A percentile compares a stretch with the other conserved stretches of the same genome.
Evolutionary conservation across 2,888 invertebrate species (phyloP).

Genomic region (Timandra comae): DNA sequence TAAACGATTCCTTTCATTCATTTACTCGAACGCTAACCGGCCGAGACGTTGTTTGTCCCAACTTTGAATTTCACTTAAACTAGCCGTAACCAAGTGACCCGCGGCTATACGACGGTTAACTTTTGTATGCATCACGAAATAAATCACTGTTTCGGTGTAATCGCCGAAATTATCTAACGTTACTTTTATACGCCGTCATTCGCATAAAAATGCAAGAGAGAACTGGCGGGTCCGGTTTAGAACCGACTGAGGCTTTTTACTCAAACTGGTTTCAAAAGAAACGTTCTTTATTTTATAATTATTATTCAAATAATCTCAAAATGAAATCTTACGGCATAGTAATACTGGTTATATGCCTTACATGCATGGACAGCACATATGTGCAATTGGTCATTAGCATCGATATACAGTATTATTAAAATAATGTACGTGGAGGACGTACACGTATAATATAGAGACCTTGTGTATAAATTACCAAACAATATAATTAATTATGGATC

Average conservation of each 20-base stretch:
- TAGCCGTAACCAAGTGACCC: conserved; percentile 33
- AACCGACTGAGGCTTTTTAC: conserved; percentile 27
- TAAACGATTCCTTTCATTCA: conserved; percentile 54
- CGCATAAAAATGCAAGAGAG: conserved; percentile 32
- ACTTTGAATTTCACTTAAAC: conserved; percentile 51
- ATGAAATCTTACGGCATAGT: conserved; percentile 12
- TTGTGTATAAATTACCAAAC: no score
- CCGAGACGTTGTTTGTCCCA: conserved; percentile 30
- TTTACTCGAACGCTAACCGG: conserved; percentile 38
- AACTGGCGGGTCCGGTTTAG: conserved; percentile 38
- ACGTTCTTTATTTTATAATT: conserved; percentile 17
- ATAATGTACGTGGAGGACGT: no score
- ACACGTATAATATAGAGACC: no score
- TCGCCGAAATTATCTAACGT: conserved; percentile 35
- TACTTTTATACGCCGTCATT: conserved; percentile 30
- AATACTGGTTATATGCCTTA: no score
- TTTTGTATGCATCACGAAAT: conserved; percentile 33
- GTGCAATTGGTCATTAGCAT: no score
- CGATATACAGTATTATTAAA: no score
- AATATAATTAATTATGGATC: no score
- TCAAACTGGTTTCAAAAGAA: conserved; percentile 24
- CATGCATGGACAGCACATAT: no score
- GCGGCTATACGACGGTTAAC: conserved; percentile 32
- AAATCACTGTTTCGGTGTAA: conserved; percentile 30
- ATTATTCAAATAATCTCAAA: conserved; percentile 15